Percentiles rank a stretch among this genome's conserved stretches.
phyloP scores from a whole-genome alignment of 2,113 vertebrate species.

The Gracilinanus agilis region DNA sequence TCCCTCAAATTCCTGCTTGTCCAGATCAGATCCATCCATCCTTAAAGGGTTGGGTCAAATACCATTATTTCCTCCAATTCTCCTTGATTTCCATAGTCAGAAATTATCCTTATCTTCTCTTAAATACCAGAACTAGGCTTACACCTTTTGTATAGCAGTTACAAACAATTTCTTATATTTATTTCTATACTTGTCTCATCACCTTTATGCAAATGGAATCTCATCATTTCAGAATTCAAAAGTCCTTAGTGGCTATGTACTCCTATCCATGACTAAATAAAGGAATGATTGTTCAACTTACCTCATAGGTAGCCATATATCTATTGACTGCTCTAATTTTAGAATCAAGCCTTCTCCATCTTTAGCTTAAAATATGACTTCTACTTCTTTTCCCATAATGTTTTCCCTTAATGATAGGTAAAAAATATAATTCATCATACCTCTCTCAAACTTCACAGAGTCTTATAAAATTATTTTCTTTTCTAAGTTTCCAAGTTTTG shows the following conservation, averaged over 20 bases:
- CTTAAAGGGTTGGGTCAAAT: not conserved
- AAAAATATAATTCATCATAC: not conserved
- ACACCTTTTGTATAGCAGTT: not conserved
- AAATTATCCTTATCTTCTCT: not conserved
- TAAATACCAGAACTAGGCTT: not conserved
- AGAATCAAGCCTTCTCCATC: not conserved
- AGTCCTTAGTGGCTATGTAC: not conserved
- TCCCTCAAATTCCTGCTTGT: not conserved
- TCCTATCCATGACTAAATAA: not conserved
- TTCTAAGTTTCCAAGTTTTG: not conserved
- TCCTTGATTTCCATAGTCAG: not conserved
- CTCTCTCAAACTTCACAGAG: not conserved
- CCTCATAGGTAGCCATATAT: not conserved
- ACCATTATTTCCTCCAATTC: not conserved
- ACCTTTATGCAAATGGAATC: not conserved
- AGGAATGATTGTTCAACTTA: not conserved
- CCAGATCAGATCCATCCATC: not conserved
- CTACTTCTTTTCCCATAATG: not conserved
- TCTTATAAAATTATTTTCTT: not conserved
- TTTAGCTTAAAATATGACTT: not conserved
- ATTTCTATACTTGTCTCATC: not conserved
- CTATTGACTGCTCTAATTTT: not conserved
- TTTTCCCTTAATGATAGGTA: not conserved
- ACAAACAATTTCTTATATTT: not conserved
- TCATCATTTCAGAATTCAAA: not conserved